Evolutionary conservation across 2,888 invertebrate genomes (phyloP), one percentile per base, ranked within the genome.

Genomic region (Hydriomena furcata): DNA sequence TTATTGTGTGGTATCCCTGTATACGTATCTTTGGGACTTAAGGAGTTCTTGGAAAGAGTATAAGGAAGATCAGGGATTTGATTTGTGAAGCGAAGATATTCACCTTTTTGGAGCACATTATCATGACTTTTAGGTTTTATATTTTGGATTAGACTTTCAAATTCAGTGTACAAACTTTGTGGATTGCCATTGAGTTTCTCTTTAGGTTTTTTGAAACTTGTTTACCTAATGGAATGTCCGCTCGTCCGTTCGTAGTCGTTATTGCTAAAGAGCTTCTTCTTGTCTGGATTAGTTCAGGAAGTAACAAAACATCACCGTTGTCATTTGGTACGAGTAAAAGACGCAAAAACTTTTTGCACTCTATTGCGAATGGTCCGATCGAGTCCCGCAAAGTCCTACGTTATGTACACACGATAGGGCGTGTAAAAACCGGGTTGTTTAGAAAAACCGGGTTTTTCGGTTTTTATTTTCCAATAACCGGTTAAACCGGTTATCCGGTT

Each of bases 351-450:
- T 55, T 55, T 40, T 55, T 53, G 38, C 36, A 24, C 60, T 62
- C 57, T 62, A 62, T 61, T 51, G 59, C 63, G 61, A 62, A 63
- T 61, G 54, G 49, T 42, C 50, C 56, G 61, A 61, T 63, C 63
- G 65, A 65, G 69, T 68, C 60, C 54, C 43, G 54, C 56, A 54
- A 57, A 53, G 35, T 65, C 63, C 58, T 63, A 58, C 44, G 55
- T 55, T 66, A 60, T 66, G 71, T 66, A 55, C 71, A 63, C 67
- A n/a, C n/a, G n/a, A n/a, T n/a, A n/a, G n/a, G n/a, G n/a, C n/a
- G n/a, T n/a, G n/a, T n/a, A n/a, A n/a, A n/a, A n/a, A n/a, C n/a
- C n/a, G n/a, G n/a, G n/a, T n/a, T n/a, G n/a, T n/a, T n/a, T n/a
- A n/a, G n/a, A n/a, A n/a, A n/a, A n/a, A n/a, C n/a, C n/a, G n/a